phyloP scores from a whole-genome alignment of 2,113 vertebrate genomes.

The Cathartes aura region DNA sequence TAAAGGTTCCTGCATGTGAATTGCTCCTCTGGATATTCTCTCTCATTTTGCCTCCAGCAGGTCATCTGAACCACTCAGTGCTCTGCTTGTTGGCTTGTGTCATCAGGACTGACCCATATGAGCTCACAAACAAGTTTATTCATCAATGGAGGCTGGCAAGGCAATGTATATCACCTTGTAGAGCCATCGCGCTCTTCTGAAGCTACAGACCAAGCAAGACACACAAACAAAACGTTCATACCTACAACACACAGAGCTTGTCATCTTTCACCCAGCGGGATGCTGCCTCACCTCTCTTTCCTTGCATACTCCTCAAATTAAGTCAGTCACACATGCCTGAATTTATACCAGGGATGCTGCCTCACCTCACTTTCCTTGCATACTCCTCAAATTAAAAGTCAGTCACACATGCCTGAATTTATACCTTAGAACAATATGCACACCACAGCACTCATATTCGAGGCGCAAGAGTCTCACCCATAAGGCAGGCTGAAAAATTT shows the following conservation, averaged over 20 bases:
- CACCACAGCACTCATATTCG: neutral
- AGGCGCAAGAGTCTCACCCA: neutral
- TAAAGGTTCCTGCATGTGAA: neutral
- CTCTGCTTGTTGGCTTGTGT: neutral
- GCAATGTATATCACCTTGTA: rapidly evolving
- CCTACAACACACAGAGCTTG: neutral
- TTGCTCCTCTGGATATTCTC: neutral
- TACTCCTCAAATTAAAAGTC: neutral
- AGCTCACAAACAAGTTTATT: neutral
- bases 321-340: neutral
- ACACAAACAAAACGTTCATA: neutral
- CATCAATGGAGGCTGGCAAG: neutral
- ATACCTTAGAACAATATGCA: neutral
- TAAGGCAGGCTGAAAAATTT: neutral
- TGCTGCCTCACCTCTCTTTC: neutral
- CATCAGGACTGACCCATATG: neutral
- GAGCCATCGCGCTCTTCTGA: neutral
- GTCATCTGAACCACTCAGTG: neutral
- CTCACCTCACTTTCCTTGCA: neutral
- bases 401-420: neutral
- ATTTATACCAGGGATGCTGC: neutral
- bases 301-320: neutral
- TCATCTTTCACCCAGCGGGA: neutral
- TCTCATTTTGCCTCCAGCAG: neutral
- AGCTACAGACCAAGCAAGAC: neutral